Conservation (phyloP, 2,888 invertebrate species). For the Xylophagus ater region DNA sequence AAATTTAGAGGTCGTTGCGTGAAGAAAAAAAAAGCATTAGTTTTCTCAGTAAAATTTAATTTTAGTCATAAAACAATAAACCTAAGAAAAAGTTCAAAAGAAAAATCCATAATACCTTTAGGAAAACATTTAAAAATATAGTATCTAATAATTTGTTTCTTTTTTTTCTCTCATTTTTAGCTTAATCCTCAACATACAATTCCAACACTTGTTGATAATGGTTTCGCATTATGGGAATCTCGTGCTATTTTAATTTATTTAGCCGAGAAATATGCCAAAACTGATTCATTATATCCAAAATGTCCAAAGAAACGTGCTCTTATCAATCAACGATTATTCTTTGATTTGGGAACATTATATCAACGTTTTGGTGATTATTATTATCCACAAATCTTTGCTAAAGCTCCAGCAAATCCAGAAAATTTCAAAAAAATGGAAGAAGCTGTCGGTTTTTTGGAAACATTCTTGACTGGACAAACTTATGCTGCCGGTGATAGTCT, state of each 20-base stretch:
- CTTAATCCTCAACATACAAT: slow-evolving; percentile 66
- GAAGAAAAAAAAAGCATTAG: too few species aligned
- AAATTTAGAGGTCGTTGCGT: too few species aligned
- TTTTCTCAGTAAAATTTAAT: too few species aligned
- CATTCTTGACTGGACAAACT: too few species aligned
- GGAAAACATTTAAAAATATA: too few species aligned
- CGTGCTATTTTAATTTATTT: slow-evolving; percentile 65
- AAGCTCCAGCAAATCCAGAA: slow-evolving; percentile 46
- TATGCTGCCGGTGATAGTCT: slow-evolving; percentile 54
- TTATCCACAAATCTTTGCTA: slow-evolving; percentile 46
- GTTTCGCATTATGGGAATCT: too few species aligned
- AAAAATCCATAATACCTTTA: too few species aligned
- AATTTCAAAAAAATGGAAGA: slow-evolving; percentile 53
- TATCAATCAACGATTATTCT: slow-evolving; percentile 62
- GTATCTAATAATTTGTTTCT: too few species aligned
- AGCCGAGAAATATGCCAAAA: slow-evolving; percentile 60
- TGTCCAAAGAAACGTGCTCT: slow-evolving; percentile 57
- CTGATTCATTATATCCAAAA: slow-evolving; percentile 55
- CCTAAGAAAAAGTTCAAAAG: too few species aligned
- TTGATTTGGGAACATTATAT: slow-evolving; percentile 60
- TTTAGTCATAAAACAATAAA: too few species aligned
- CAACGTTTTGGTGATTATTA: slow-evolving; percentile 52
- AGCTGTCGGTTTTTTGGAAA: slow-evolving; percentile 51
- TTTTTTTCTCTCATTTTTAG: slow-evolving; percentile 40
- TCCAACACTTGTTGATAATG: too few species aligned